Evolutionary conservation across 2,113 vertebrate species (phyloP), one percentile per base, ranked within the genome.

Genomic region (Megaptera novaeangliae): DNA sequence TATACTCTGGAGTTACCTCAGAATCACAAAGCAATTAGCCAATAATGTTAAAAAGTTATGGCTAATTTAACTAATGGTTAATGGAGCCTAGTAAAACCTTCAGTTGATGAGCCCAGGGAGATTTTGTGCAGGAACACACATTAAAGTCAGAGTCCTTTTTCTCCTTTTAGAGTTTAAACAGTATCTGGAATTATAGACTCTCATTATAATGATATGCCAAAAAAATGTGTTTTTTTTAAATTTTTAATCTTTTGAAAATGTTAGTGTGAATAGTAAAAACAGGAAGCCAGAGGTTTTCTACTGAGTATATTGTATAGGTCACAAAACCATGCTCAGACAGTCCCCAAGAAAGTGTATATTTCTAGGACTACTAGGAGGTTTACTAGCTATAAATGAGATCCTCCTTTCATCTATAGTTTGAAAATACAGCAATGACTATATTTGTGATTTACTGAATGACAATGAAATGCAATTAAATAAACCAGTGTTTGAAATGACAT

Each of bases 61-160:
- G 98, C 83, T 98, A 98, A 98, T 99, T 99, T 98, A 99, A 98
- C 98, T 98, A 98, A 98, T 98, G 97, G 87, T 98, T 98, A 98
- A 98, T 98, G 97, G 98, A 98, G 98, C 96, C 86, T 95, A 96
- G 95, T 98, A 98, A 98, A 52, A 29, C 97, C 98, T 98, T 98
- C 98, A 98, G 94, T 96, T 98, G 98, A 99, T 98, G 96, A 98
- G 92, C 90, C 98, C 96, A 92, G 87, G 78, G 98, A 98, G 97
- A 97, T 96, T 98, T 94, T 97, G 29, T 97, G 39, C 34, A 98
- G 94, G 94, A 98, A 96, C 27, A 97, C 93, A 95, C 75, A 98
- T 97, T 98, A 98, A 98, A 97, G 49, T 92, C 97, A 97, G 95
- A 88, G 85, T 98, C 63, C 8, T 98, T 91, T 87, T 78, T 97